A percentile compares a stretch with the other conserved stretches of the same genome.
phyloP scores from a whole-genome alignment of 2,797 vertebrate genomes.

The Hapalemur alaotrensis region DNA sequence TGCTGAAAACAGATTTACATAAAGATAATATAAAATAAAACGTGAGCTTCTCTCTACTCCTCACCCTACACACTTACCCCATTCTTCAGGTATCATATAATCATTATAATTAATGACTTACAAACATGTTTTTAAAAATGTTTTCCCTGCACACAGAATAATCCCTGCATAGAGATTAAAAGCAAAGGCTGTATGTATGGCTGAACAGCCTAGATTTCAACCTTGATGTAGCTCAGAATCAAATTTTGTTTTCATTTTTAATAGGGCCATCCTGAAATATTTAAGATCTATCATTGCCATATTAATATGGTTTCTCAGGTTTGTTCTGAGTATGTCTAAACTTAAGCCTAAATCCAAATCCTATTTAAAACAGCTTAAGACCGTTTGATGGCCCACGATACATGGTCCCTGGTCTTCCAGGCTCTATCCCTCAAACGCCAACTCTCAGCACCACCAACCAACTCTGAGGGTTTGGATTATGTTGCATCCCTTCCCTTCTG shows the following conservation, averaged over 20 bases:
- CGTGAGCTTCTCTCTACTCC: not conserved
- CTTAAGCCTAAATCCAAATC: not conserved
- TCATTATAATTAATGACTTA: not conserved
- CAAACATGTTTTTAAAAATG: not conserved
- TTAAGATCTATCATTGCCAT: not conserved
- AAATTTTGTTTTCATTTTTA: not conserved
- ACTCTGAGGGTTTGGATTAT: not conserved
- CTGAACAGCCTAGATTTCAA: not conserved
- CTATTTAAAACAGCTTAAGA: not conserved
- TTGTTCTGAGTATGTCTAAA: slow-evolving; percentile 28
- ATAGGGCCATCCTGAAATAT: not conserved
- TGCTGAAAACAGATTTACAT: not conserved
- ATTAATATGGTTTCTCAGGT: not conserved
- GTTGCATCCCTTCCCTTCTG: not conserved
- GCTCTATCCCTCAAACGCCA: not conserved
- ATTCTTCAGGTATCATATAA: not conserved
- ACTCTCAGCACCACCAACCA: not conserved
- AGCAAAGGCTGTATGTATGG: not conserved
- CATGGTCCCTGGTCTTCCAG: not conserved
- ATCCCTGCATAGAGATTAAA: not conserved
- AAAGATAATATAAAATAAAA: not conserved
- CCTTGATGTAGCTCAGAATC: not conserved
- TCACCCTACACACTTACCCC: not conserved
- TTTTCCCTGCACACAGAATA: not conserved
- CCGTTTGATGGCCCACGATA: not conserved